Evolutionary conservation across 2,888 invertebrate species (phyloP).

Genomic region (Tiliacea aurago): DNA sequence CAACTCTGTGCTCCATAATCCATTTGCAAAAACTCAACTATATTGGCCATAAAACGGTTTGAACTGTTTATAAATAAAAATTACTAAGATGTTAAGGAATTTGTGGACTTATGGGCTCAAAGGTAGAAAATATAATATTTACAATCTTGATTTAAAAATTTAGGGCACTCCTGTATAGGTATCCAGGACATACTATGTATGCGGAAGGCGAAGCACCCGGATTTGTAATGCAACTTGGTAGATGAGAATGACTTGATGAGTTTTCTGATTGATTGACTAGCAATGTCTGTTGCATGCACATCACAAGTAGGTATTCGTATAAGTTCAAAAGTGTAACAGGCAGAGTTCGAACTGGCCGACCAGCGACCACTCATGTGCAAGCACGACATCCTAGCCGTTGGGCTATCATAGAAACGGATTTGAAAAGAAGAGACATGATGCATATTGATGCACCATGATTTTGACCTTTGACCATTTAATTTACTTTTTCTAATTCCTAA

Average conservation of each 20-base stretch:
- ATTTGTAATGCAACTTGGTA: background rate
- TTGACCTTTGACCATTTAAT: too few relatives aligned
- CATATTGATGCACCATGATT: too few relatives aligned
- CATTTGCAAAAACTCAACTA: constrained; percentile 43
- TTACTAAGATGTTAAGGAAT: constrained; percentile 22
- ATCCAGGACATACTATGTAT: background rate
- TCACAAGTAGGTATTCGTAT: background rate
- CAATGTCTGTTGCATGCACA: background rate
- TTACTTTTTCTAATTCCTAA: background rate
- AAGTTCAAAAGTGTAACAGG: background rate
- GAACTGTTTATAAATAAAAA: constrained; percentile 53
- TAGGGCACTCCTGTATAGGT: background rate
- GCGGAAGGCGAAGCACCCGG: background rate
- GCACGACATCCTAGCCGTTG: background rate
- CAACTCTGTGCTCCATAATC: constrained; percentile 48
- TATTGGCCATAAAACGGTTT: constrained; percentile 33
- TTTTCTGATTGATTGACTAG: background rate
- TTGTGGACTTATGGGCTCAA: background rate
- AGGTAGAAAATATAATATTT: background rate
- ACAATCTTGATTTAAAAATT: background rate
- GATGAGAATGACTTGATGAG: background rate
- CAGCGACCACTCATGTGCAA: background rate
- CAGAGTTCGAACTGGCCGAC: background rate
- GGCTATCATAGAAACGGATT: background rate
- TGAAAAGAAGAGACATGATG: background rate